A percentile compares a stretch with the other conserved stretches of the same genome.
These are phyloP conservation scores for Ferdinandea cuprea DNA, from an alignment of 2,888 invertebrate genomes.

Conservation along the genomic window DNA sequence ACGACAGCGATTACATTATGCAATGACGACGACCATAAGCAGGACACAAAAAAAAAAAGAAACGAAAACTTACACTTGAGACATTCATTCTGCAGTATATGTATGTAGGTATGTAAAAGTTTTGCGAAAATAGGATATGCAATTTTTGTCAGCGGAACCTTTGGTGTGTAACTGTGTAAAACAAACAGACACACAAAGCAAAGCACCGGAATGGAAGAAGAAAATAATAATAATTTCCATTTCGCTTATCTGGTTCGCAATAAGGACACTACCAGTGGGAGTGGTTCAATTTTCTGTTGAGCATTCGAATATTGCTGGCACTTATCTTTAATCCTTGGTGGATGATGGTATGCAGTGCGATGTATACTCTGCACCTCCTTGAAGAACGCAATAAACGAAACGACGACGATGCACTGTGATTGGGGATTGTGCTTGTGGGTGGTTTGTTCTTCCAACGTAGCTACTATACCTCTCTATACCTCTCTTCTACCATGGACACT, in stretches of 20 bases:
- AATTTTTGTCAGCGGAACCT: slow-evolving; percentile 31
- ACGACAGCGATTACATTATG: slow-evolving; percentile 40
- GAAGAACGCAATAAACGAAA: slow-evolving; percentile 62
- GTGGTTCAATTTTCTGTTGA: slow-evolving; percentile 62
- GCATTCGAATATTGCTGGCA: slow-evolving; percentile 69
- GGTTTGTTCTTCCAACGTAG: too few relatives aligned
- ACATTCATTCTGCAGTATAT: background rate
- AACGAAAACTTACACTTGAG: slow-evolving; percentile 21
- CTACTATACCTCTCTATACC: background rate
- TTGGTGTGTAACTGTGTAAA: slow-evolving; percentile 19
- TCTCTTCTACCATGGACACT: slow-evolving; percentile 42
- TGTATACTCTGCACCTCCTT: slow-evolving; percentile 29
- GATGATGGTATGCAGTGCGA: background rate
- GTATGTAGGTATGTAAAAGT: background rate
- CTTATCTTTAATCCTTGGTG: slow-evolving; percentile 68
- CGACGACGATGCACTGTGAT: slow-evolving; percentile 54
- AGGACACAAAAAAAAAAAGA: slow-evolving; percentile 2
- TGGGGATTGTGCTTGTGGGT: slow-evolving; percentile 1
- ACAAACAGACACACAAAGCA: background rate
- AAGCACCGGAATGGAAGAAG: background rate
- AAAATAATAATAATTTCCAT: slow-evolving; percentile 68
- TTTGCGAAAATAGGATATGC: background rate
- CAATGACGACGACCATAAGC: slow-evolving; percentile 25
- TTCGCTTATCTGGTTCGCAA: slow-evolving; percentile 60
- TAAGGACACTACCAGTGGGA: slow-evolving; percentile 32